These are phyloP conservation scores for Encarsia formosa DNA, from an alignment of 2,888 invertebrate genomes.

Conservation along the genomic window DNA sequence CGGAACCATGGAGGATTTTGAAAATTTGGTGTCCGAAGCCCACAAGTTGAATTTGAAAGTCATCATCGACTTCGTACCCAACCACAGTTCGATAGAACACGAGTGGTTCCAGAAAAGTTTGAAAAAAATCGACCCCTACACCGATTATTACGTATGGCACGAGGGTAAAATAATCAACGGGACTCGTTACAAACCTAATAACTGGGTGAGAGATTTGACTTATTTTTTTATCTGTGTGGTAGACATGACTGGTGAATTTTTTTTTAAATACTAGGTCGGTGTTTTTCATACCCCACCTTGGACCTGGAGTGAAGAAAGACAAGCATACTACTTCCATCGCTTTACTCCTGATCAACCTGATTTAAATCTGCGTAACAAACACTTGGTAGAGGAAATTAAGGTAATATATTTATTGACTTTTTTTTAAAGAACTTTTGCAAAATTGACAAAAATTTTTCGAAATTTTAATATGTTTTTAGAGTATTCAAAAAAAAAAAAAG, in stretches of 20 bases:
- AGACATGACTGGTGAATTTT: background rate
- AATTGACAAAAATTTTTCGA: too few relatives aligned
- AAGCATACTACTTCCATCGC: slow-evolving; percentile 76
- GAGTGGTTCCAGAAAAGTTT: slow-evolving; percentile 74
- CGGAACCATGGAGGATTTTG: slow-evolving; percentile 69
- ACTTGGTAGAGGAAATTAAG: slow-evolving; percentile 65
- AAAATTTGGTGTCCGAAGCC: slow-evolving; percentile 57
- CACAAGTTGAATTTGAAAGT: slow-evolving; percentile 53
- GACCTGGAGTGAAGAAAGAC: slow-evolving; percentile 62
- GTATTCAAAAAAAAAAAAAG: too few relatives aligned
- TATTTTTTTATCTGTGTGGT: too few relatives aligned
- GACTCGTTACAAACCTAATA: slow-evolving; percentile 62
- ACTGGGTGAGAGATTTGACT: slow-evolving; percentile 65
- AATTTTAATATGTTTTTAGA: too few relatives aligned
- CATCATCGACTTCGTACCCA: slow-evolving; percentile 66
- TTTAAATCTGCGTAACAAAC: slow-evolving; percentile 70
- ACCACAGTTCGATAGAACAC: slow-evolving; percentile 70
- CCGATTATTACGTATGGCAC: slow-evolving; percentile 76
- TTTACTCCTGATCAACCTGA: slow-evolving; percentile 73
- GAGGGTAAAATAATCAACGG: slow-evolving; percentile 56
- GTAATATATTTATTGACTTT: too few relatives aligned
- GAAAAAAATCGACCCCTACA: slow-evolving; percentile 59
- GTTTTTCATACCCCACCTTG: slow-evolving; percentile 71
- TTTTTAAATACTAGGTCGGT: too few relatives aligned
- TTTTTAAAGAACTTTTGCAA: too few relatives aligned